Evolutionary conservation across 2,113 vertebrate genomes (phyloP).

Genomic region (Hylia prasina): DNA sequence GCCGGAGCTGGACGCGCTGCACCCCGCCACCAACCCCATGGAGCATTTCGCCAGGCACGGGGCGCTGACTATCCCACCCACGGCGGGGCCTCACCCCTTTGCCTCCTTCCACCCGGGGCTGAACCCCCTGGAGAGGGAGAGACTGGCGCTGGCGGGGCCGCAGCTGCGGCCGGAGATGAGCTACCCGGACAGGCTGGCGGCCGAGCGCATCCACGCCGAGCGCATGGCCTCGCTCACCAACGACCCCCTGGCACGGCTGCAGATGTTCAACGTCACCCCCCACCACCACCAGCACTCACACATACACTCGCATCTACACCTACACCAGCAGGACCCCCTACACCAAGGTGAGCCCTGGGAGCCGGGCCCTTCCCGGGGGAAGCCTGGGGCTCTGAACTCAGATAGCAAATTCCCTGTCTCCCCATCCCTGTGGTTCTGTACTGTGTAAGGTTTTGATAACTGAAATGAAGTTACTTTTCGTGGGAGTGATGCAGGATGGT

Average conservation of each 20-base stretch:
- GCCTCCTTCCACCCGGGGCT: conserved; percentile 93
- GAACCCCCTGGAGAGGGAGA: conserved; percentile 93
- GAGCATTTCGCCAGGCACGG: conserved; percentile 98
- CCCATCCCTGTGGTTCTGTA: background rate
- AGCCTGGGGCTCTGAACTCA: too few relatives aligned
- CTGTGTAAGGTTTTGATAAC: background rate
- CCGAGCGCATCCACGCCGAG: conserved; percentile 92
- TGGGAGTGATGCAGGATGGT: background rate
- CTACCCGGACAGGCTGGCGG: conserved; percentile 94
- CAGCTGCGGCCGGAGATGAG: conserved; percentile 96
- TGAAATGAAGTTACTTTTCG: background rate
- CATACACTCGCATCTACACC: conserved; percentile 98
- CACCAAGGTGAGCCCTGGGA: conserved; percentile 88
- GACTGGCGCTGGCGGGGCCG: conserved; percentile 89
- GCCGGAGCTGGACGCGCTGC: conserved; percentile 90
- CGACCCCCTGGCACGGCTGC: conserved; percentile 92
- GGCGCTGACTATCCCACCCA: conserved; percentile 87
- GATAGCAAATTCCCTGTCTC: background rate
- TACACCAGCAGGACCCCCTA: conserved; percentile 97
- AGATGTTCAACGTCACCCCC: conserved; percentile 99
- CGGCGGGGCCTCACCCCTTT: conserved; percentile 91
- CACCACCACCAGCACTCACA: conserved; percentile 99
- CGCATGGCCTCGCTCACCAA: conserved; percentile 94
- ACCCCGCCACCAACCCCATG: conserved; percentile 96
- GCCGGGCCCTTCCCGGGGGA: too few relatives aligned